Conservation (phyloP, 2,113 vertebrate genomes). For the Triplophysa dalaica region DNA sequence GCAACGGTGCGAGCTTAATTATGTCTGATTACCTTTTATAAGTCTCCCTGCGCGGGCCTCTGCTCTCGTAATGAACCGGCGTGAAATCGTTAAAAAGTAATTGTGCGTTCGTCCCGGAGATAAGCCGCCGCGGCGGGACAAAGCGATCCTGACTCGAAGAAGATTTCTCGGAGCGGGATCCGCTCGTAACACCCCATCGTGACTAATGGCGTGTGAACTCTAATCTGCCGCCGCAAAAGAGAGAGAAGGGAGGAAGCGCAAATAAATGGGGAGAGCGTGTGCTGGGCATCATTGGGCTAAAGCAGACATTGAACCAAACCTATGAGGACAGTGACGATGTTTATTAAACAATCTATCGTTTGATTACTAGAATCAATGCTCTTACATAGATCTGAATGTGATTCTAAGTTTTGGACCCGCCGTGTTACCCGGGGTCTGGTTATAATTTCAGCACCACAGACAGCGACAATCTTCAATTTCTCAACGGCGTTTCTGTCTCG, state of each 20-base stretch:
- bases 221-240: conserved; percentile 57
- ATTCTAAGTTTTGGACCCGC: not conserved
- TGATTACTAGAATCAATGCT: conserved; percentile 5
- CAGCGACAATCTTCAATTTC: conserved; percentile 36
- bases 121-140: conserved; percentile 46
- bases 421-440: too few species aligned
- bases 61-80: conserved; percentile 58
- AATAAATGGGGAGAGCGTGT: conserved; percentile 25
- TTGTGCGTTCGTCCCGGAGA: conserved; percentile 57
- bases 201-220: conserved; percentile 64
- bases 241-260: conserved; percentile 44
- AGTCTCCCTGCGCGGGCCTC: conserved; percentile 40
- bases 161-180: conserved; percentile 49
- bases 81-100: conserved; percentile 59
- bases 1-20: conserved; percentile 51
- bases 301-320: not conserved
- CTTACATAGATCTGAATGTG: not conserved
- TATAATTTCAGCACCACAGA: conserved; percentile 64
- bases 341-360: conserved; percentile 19
- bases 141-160: conserved; percentile 59
- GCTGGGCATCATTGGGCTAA: not conserved
- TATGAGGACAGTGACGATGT: not conserved
- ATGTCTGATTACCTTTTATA: conserved; percentile 58
- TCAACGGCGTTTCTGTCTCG: too few species aligned
- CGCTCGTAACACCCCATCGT: conserved; percentile 45